These are phyloP conservation scores for Aplochiton taeniatus DNA, from an alignment of 2,797 vertebrate genomes.

Conservation along the genomic window DNA sequence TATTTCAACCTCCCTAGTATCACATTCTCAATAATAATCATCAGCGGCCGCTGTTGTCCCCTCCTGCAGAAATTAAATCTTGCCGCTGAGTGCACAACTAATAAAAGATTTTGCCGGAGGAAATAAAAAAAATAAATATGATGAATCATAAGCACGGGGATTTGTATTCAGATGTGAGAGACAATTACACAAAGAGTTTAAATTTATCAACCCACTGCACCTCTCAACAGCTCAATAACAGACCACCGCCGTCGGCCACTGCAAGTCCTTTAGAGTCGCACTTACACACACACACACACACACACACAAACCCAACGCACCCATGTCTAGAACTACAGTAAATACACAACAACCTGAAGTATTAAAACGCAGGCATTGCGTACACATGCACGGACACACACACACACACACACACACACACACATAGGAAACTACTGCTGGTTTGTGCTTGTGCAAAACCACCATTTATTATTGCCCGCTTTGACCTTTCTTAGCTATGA, in stretches of 20 bases:
- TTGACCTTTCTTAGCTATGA: too few species aligned
- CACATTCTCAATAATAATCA: slow-evolving; percentile 98
- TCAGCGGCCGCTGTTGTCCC: slow-evolving; percentile 94
- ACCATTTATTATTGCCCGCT: too few species aligned
- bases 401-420: background rate
- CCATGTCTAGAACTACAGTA: slow-evolving; percentile 4
- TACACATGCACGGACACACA: background rate
- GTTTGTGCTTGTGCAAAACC: background rate
- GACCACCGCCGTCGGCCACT: slow-evolving; percentile 63
- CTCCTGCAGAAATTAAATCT: slow-evolving; percentile 98
- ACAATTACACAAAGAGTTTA: slow-evolving; percentile 93
- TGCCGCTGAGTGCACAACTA: slow-evolving; percentile 94
- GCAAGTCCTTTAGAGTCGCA: slow-evolving; percentile 19
- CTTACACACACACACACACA: slow-evolving; percentile 17
- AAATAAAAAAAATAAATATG: slow-evolving; percentile 97
- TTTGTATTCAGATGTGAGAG: slow-evolving; percentile 89
- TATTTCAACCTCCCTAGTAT: slow-evolving; percentile 94
- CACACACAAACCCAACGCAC: slow-evolving; percentile 4
- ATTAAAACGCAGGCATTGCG: background rate
- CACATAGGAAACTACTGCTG: background rate
- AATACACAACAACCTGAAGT: background rate
- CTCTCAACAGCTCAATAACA: slow-evolving; percentile 88
- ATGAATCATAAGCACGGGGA: slow-evolving; percentile 92
- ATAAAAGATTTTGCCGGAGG: slow-evolving; percentile 98
- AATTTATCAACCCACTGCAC: slow-evolving; percentile 85